Conservation (phyloP, 2,113 vertebrate species). For the mouse (Mus musculus) region GRCm39 chr13:35378501-35379000, state of each 20-base stretch:
- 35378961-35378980: not conserved
- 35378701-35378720: not conserved
- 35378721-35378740: too few species aligned
- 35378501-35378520: not conserved
- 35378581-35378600: not conserved
- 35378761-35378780: not conserved
- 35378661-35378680: not conserved
- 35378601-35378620: not conserved
- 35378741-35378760: not conserved
- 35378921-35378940: not conserved
- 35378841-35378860: not conserved
- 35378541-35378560: not conserved
- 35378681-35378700: too few species aligned
- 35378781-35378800: not conserved
- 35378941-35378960: not conserved
- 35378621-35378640: not conserved
- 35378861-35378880: not conserved
- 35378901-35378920: too few species aligned
- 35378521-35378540: not conserved
- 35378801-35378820: not conserved
- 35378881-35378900: not conserved
- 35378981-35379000: not conserved
- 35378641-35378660: not conserved
- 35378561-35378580: not conserved
- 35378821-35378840: not conserved